Conservation (phyloP, 2,797 vertebrate species). For the Orientallactaga sibirica region DNA sequence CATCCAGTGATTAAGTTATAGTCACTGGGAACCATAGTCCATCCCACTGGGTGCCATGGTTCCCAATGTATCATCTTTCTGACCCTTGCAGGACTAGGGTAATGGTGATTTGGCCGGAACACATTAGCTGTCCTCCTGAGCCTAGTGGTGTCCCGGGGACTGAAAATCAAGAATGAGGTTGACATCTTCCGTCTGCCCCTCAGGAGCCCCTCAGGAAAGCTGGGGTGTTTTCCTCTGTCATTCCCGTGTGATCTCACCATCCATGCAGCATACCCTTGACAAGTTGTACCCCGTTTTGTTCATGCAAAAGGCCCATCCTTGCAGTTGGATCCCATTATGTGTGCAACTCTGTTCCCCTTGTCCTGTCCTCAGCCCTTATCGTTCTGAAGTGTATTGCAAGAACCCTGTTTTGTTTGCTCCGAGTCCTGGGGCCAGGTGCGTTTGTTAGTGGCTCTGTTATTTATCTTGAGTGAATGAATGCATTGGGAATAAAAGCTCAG, state of each 20-base stretch:
- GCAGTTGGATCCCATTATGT: background rate
- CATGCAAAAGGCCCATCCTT: background rate
- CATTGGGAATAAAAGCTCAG: constrained; percentile 83
- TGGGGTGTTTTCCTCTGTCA: background rate
- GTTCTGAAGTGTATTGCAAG: background rate
- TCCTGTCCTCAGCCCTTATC: background rate
- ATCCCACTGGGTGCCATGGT: rapidly evolving
- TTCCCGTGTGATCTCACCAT: background rate
- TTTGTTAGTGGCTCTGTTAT: background rate
- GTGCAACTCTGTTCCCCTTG: background rate
- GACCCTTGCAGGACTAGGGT: background rate
- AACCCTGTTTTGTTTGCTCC: background rate
- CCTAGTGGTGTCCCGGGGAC: background rate
- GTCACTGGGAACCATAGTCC: rapidly evolving
- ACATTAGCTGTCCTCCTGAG: background rate
- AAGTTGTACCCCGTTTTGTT: background rate
- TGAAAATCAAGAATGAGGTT: background rate
- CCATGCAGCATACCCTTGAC: background rate
- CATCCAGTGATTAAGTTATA: rapidly evolving
- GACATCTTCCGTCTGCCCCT: background rate
- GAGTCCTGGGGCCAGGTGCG: background rate
- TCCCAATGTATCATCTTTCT: background rate
- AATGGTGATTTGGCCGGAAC: background rate
- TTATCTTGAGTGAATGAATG: constrained; percentile 13
- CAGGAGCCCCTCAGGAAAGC: background rate